These are phyloP conservation scores for Isichthys henryi DNA, from an alignment of 2,113 vertebrate genomes.

Conservation along the genomic window DNA sequence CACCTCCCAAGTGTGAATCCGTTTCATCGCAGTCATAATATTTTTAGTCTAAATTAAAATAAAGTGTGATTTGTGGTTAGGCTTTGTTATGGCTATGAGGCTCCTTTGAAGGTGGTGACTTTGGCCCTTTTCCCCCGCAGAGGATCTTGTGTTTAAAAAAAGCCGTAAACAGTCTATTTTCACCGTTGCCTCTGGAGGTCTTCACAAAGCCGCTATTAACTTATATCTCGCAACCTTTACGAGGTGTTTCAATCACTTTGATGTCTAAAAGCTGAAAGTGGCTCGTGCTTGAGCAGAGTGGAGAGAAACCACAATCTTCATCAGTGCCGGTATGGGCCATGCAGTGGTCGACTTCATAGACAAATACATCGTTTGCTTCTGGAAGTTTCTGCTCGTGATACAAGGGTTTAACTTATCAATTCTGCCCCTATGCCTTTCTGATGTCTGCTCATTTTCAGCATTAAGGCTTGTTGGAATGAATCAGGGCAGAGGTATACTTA, in stretches of 20 bases:
- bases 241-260: neutral
- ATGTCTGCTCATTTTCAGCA: neutral
- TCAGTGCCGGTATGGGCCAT: neutral
- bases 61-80: neutral
- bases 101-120: neutral
- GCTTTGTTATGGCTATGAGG: neutral
- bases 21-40: neutral
- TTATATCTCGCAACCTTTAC: neutral
- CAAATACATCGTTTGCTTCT: neutral
- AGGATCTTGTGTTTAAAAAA: neutral
- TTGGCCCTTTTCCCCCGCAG: neutral
- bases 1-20: neutral
- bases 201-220: neutral
- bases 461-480: neutral
- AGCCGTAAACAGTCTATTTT: neutral
- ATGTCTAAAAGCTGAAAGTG: neutral
- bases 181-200: neutral
- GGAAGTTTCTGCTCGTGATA: neutral
- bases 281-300: neutral
- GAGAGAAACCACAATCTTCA: neutral
- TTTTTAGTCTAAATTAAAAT: conserved; percentile 4
- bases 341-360: neutral
- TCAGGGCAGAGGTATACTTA: neutral
- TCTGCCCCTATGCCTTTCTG: neutral
- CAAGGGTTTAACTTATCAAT: neutral